Percentiles rank a stretch among this genome's conserved stretches.
Evolutionary conservation across 2,113 vertebrate genomes (phyloP).

Genomic region (Neolamprologus hecqui): DNA sequence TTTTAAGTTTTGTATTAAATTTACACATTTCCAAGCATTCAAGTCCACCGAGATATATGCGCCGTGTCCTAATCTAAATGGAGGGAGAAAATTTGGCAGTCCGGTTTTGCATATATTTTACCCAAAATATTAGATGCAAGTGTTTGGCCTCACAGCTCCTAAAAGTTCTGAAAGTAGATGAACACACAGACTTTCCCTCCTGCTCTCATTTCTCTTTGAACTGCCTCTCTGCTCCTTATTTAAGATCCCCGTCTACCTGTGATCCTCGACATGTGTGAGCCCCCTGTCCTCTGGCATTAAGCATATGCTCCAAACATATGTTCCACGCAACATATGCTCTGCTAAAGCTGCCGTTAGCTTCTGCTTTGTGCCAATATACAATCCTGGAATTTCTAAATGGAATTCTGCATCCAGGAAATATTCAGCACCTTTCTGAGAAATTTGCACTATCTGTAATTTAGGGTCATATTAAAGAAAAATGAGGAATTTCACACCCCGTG

Average conservation of each 20-base stretch:
- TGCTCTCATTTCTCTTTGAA: neutral
- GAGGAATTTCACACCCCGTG: conserved; percentile 16
- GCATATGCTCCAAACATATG: conserved; percentile 52
- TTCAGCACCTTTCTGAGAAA: conserved; percentile 3
- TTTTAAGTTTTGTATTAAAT: conserved; percentile 15
- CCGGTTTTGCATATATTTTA: conserved; percentile 58
- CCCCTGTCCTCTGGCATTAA: conserved; percentile 37
- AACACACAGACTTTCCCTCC: neutral
- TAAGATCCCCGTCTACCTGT: conserved; percentile 36
- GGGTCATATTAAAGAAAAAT: neutral
- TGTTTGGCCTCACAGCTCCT: neutral
- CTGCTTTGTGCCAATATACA: neutral
- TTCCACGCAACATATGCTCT: conserved; percentile 13
- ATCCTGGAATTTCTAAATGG: neutral
- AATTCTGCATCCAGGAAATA: neutral
- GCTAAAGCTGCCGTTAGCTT: conserved; percentile 3
- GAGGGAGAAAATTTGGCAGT: conserved; percentile 16
- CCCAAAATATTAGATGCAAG: conserved; percentile 5
- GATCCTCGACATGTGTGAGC: conserved; percentile 4
- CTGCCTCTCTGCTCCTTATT: neutral
- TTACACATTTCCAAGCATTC: conserved; percentile 13
- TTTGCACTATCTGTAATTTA: neutral
- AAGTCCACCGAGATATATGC: neutral
- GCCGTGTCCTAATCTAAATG: conserved; percentile 52
- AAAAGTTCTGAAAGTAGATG: conserved; percentile 3